Conservation (phyloP, 37 sponge, comb jelly and placozoan species). For the Chondrosia reniformis region DNA sequence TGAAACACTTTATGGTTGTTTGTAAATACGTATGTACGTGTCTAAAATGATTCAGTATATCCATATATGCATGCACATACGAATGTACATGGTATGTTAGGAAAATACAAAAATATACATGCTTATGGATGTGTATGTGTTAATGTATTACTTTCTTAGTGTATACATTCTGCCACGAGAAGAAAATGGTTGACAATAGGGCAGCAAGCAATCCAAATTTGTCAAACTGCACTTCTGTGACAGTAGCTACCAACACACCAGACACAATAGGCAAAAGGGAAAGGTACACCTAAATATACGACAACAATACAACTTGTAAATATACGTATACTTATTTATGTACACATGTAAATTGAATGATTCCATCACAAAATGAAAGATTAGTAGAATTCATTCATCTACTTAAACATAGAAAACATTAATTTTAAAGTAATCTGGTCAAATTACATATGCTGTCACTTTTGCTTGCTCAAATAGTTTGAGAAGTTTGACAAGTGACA, state of each 20-base stretch:
- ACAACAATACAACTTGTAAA: neutral
- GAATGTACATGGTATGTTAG: neutral
- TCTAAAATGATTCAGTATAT: neutral
- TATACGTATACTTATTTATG: neutral
- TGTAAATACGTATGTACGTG: neutral
- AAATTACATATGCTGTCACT: too few relatives aligned
- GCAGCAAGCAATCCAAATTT: constrained; percentile 65
- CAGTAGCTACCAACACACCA: constrained; percentile 83
- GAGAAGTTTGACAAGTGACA: too few relatives aligned
- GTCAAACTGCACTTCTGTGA: constrained; percentile 83
- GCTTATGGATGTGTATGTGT: constrained; percentile 1
- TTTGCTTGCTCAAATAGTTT: too few relatives aligned
- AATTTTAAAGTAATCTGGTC: too few relatives aligned
- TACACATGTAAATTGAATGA: neutral
- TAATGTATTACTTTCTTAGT: constrained; percentile 69
- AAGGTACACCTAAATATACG: constrained; percentile 55
- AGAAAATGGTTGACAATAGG: constrained; percentile 49
- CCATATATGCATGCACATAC: constrained; percentile 9
- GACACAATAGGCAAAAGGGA: constrained; percentile 73
- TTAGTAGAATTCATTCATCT: too few relatives aligned
- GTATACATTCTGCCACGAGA: constrained; percentile 78
- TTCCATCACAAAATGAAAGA: too few relatives aligned
- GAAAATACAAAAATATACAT: neutral
- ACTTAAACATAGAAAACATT: too few relatives aligned
- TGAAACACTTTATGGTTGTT: neutral